A percentile compares a stretch with the other conserved stretches of the same genome.
Conservation (phyloP, 2,113 vertebrate species). For the Corydoras sp. region DNA sequence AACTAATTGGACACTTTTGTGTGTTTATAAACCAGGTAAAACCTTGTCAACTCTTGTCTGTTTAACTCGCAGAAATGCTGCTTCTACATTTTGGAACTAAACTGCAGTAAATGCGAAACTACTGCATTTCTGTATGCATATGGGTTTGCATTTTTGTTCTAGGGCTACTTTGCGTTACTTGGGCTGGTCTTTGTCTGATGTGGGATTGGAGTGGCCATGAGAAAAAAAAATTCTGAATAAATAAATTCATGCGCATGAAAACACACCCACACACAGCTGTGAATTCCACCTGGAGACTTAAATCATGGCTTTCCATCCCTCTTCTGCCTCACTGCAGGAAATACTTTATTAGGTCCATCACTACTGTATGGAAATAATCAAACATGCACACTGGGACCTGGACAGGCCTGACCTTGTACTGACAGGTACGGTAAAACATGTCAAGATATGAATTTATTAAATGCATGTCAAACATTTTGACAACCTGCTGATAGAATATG, state of each 20-base stretch:
- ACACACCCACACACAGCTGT: conserved; percentile 14
- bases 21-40: too few species aligned
- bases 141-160: too few species aligned
- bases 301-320: conserved; percentile 23
- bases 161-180: not conserved
- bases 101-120: too few species aligned
- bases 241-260: conserved; percentile 9
- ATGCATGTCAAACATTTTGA: conserved; percentile 9
- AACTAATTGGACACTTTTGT: too few species aligned
- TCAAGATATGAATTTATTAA: conserved; percentile 21
- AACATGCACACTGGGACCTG: conserved; percentile 1
- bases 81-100: too few species aligned
- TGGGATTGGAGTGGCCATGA: not conserved
- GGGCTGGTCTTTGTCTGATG: conserved; percentile 37
- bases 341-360: conserved; percentile 28
- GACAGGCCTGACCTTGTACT: conserved; percentile 21
- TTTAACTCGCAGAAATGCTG: too few species aligned
- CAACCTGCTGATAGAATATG: conserved; percentile 30
- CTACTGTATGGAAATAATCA: conserved; percentile 20
- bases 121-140: too few species aligned
- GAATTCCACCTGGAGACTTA: conserved; percentile 4
- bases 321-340: conserved; percentile 24
- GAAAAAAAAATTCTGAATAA: too few species aligned
- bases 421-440: conserved; percentile 21
- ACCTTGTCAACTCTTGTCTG: too few species aligned